Evolutionary conservation across 2,797 vertebrate species (phyloP).

Genomic region (Eurystomus glaucurus): DNA sequence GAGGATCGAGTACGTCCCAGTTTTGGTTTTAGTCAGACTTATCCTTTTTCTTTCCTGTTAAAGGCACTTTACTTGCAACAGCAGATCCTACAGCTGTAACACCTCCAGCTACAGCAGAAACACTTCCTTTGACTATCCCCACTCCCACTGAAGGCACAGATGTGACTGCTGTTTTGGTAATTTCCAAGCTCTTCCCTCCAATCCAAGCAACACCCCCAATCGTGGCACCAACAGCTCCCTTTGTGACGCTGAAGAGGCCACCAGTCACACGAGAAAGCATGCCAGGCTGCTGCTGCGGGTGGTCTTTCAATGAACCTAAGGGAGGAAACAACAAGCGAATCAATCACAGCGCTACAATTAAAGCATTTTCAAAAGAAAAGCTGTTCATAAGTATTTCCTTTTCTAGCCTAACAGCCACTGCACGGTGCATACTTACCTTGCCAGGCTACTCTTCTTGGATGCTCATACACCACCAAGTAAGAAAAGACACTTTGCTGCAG

Average conservation of each 20-base stretch:
- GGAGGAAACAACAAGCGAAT: slow-evolving; percentile 10
- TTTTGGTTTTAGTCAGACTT: slow-evolving; percentile 93
- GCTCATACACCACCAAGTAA: not conserved
- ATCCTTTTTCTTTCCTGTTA: slow-evolving; percentile 95
- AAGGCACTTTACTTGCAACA: slow-evolving; percentile 94
- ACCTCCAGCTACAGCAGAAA: slow-evolving; percentile 93
- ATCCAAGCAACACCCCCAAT: slow-evolving; percentile 95
- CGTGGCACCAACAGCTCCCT: slow-evolving; percentile 94
- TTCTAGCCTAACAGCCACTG: not conserved
- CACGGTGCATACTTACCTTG: not conserved
- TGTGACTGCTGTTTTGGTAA: slow-evolving; percentile 94
- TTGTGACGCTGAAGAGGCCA: slow-evolving; percentile 94
- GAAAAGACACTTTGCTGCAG: not conserved
- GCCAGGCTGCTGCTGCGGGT: slow-evolving; percentile 91
- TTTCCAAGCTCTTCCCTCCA: slow-evolving; percentile 93
- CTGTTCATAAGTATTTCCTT: not conserved
- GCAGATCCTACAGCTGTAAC: slow-evolving; percentile 93
- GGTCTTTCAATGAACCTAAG: slow-evolving; percentile 91
- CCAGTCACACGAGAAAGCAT: slow-evolving; percentile 94
- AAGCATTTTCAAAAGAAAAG: not conserved
- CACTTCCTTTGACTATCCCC: slow-evolving; percentile 94
- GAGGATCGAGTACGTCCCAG: slow-evolving; percentile 41
- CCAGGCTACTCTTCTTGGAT: not conserved
- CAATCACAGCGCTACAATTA: not conserved
- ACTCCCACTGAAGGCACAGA: slow-evolving; percentile 92